Evolutionary conservation across 2,888 invertebrate species (phyloP), one percentile per base, ranked within the genome.

Genomic region (Nasonovia ribisnigri): DNA sequence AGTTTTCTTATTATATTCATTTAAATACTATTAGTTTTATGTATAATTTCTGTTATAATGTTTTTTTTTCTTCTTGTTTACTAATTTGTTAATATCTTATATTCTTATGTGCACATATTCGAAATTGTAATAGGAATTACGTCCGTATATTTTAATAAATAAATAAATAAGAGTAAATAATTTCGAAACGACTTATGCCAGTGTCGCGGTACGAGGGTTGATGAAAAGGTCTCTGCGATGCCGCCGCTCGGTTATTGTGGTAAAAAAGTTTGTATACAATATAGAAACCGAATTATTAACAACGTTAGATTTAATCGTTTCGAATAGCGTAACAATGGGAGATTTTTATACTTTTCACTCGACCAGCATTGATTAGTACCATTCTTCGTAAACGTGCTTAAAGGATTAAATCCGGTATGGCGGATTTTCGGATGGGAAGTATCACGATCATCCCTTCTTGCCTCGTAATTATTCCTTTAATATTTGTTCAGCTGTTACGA

Each of bases 401-500:
- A 87, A 20, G 51, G 87, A 88, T 88, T 88, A 88, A 48, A 20
- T 20, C 36, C 29, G 29, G 29, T 36, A 77, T 43, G 29, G 29
- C 48, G 88, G 4, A 51, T 51, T 88, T 36, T 51, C 88, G 88
- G 36, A 77, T 77, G 77, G 42, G 77, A 77, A 36, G 77, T 20
- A 36, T 36, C 24, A 20, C 36, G 20, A 36, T 36, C 36, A n/a
- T 51, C 51, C 51, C 51, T 88, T 36, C 24, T 26, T 24, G 46
- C 20, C 46, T 51, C 36, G 42, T 88, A 88, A 51, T 88, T 51
- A 88, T 88, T 54, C 51, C 51, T 51, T 51, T 24, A 51, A 88
- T 48, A 88, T 88, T 88, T 88, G 51, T 88, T 88, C 87, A 51
- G 87, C 87, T 88, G 87, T 88, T 29, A 16, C 46, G 43, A 46